A percentile compares a stretch with the other conserved stretches of the same genome.
phyloP scores from a whole-genome alignment of 2,797 vertebrate species.

The Schizothorax lantsangensis region DNA sequence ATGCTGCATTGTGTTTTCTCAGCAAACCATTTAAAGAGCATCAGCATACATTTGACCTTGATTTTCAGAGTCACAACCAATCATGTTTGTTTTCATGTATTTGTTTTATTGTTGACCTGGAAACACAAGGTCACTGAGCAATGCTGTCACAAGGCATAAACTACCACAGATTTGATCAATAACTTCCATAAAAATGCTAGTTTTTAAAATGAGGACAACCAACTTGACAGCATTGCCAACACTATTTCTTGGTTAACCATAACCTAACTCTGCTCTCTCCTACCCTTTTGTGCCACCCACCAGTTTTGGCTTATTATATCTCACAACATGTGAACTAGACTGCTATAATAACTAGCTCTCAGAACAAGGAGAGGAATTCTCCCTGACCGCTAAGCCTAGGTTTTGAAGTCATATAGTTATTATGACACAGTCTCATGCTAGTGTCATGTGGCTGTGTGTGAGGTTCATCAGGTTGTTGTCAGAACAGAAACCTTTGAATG shows the following conservation, averaged over 20 bases:
- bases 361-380: background rate
- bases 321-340: background rate
- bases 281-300: background rate
- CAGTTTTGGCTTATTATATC: background rate
- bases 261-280: background rate
- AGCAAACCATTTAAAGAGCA: too few species aligned
- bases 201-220: background rate
- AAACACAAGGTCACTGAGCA: background rate
- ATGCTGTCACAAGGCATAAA: background rate
- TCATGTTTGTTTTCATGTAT: background rate
- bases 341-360: background rate
- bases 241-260: background rate
- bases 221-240: background rate
- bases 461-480: background rate
- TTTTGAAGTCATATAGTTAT: background rate
- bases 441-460: constrained; percentile 33
- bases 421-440: constrained; percentile 13
- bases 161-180: background rate
- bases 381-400: background rate
- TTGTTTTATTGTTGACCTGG: constrained; percentile 12
- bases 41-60: background rate
- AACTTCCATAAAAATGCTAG: background rate
- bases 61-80: background rate
- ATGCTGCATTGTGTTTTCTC: background rate
- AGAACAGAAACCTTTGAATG: constrained; percentile 11